Conservation (phyloP, 2,888 invertebrate genomes). For the Acronicta aceris region DNA sequence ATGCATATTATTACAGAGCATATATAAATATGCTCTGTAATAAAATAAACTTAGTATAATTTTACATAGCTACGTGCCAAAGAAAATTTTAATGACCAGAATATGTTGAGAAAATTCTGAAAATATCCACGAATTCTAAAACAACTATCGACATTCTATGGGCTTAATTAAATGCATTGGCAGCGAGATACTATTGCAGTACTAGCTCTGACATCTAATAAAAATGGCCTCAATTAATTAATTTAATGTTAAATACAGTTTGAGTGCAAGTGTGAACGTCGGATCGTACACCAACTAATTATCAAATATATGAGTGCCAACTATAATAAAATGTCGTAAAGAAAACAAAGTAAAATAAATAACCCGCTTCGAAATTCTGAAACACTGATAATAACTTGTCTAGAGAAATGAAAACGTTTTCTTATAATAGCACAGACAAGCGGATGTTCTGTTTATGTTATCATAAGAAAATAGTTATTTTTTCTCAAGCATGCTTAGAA, state of each 20-base stretch:
- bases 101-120: neutral
- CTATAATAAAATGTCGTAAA: conserved; percentile 19
- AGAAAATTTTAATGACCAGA: neutral
- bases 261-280: conserved; percentile 27
- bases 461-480: conserved; percentile 28
- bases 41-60: too few species aligned
- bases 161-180: neutral
- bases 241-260: conserved; percentile 13
- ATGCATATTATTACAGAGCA: too few species aligned
- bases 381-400: conserved; percentile 30
- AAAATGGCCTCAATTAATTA: conserved; percentile 34
- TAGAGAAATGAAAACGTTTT: conserved; percentile 38
- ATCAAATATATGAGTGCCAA: conserved; percentile 28
- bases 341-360: conserved; percentile 24
- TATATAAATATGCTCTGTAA: too few species aligned
- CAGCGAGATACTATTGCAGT: conserved; percentile 5
- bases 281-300: conserved; percentile 18
- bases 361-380: conserved; percentile 11
- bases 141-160: neutral
- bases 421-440: conserved; percentile 29
- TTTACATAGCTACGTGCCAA: too few species aligned
- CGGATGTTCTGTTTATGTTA: conserved; percentile 41
- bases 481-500: conserved; percentile 16
- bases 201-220: conserved; percentile 4
- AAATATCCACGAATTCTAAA: neutral